Conservation (phyloP, 2,888 invertebrate species). For the Azorinus chamasolen region DNA sequence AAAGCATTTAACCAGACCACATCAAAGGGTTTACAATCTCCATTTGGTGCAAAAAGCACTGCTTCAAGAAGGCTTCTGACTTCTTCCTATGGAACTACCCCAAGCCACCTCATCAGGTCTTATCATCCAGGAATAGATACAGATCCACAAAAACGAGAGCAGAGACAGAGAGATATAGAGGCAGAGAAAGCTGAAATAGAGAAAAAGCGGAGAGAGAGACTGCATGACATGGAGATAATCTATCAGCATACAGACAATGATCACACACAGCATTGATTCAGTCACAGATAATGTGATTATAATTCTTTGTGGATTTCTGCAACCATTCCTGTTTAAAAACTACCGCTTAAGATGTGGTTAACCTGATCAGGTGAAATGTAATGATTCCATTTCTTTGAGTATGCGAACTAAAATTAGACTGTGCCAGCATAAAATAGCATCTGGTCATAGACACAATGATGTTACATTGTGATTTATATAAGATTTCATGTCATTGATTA, state of each 20-base stretch:
- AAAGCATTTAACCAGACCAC: not conserved
- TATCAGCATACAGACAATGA: constrained; percentile 5
- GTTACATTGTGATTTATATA: no score
- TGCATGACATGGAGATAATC: constrained; percentile 34
- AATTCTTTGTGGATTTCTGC: no score
- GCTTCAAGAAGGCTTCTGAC: constrained; percentile 41
- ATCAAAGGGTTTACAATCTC: constrained; percentile 8
- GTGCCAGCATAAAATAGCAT: no score
- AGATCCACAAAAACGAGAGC: constrained; percentile 21
- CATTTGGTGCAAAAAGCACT: constrained; percentile 17
- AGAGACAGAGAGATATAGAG: constrained; percentile 33
- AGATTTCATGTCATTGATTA: no score
- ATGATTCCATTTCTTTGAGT: no score
- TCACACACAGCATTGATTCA: no score
- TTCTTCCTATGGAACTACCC: constrained; percentile 50
- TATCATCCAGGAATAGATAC: constrained; percentile 34
- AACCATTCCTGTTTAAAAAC: no score
- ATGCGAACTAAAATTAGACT: no score
- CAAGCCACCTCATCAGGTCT: constrained; percentile 26
- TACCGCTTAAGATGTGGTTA: no score
- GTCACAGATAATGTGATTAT: no score
- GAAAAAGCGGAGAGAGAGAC: constrained; percentile 24
- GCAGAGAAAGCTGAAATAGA: constrained; percentile 29
- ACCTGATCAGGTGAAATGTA: no score
- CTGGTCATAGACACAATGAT: no score